A percentile compares a stretch with the other conserved stretches of the same genome.
These are phyloP conservation scores for Macroglossus sobrinus DNA, from an alignment of 2,113 vertebrate genomes.

Conservation along the genomic window DNA sequence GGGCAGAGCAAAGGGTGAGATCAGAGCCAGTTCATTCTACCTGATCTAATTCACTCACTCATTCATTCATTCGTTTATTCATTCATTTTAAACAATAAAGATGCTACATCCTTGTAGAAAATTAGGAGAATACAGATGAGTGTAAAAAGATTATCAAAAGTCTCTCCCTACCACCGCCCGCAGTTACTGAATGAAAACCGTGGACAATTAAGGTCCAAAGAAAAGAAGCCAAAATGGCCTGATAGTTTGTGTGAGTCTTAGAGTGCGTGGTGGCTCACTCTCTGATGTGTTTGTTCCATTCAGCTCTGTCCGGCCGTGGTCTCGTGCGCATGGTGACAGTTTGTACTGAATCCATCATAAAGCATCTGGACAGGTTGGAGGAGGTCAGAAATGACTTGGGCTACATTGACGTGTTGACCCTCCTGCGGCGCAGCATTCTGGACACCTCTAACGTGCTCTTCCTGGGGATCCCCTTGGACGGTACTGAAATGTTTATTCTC, in stretches of 20 bases:
- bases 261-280: background rate
- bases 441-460: slow-evolving; percentile 94
- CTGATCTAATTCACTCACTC: background rate
- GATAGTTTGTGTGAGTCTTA: background rate
- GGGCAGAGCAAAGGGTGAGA: background rate
- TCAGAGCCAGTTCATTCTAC: background rate
- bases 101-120: background rate
- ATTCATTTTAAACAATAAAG: background rate
- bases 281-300: background rate
- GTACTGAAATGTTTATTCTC: slow-evolving; percentile 74
- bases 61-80: background rate
- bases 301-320: slow-evolving; percentile 91
- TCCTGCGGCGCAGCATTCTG: slow-evolving; percentile 91
- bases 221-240: background rate
- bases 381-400: slow-evolving; percentile 76
- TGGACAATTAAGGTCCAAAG: background rate
- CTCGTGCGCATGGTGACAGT: slow-evolving; percentile 87
- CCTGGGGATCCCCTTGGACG: slow-evolving; percentile 89
- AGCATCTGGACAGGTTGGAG: slow-evolving; percentile 84
- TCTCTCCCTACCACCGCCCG: too few species aligned
- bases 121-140: background rate
- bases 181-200: background rate
- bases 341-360: slow-evolving; percentile 86
- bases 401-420: slow-evolving; percentile 85
- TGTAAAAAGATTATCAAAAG: background rate